Evolutionary conservation across 2,113 vertebrate species (phyloP), one percentile per base, ranked within the genome.

Genomic region (Anarhynchus alexandrinus): DNA sequence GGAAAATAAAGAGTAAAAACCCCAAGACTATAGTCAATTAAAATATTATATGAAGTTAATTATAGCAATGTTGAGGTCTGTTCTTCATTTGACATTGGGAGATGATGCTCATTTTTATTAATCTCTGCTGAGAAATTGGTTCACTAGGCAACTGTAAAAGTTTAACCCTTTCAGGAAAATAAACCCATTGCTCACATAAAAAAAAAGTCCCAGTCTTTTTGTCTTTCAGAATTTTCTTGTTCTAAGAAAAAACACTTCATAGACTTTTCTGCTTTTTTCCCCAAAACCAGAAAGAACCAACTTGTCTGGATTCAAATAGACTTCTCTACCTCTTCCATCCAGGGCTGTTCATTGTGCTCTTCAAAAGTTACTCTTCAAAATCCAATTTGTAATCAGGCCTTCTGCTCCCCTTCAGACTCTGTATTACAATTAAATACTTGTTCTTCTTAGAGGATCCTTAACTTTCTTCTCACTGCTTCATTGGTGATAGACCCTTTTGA

Each of bases 301-400:
- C 36, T 51, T 42, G 4, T 29, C 38, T 70, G 11, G 5, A 27
- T 76, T 70, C 4, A 67, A 13, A 51, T 4, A 58, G 30, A 32
- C 8, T 12, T 70, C 21, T 26, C 9, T 30, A 5, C n/a, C 12
- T 66, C 10, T 69, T 77, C 43, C 5, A 10, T 34, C 3, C 12
- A 61, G 6, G 0, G 4, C 18, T 0, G 0, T 43, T 51, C 32
- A 16, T 14, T n/a, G 12, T 14, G 7, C 5, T 62, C 7, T 78
- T 84, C 30, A 34, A 71, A 86, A 57, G 12, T 42, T 58, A 43
- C 5, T 47, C 14, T 51, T 79, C 40, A 86, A 57, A 80, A 27
- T 30, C 9, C 10, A 30, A 1, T 52, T 42, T 54, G 2, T 40
- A 57, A 45, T n/a, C 6, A 67, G 4, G 2, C 11, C 9, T 11